A percentile compares a stretch with the other conserved stretches of the same genome.
Conservation (phyloP, 2,888 invertebrate species). For the Dinocampus coccinellae region DNA sequence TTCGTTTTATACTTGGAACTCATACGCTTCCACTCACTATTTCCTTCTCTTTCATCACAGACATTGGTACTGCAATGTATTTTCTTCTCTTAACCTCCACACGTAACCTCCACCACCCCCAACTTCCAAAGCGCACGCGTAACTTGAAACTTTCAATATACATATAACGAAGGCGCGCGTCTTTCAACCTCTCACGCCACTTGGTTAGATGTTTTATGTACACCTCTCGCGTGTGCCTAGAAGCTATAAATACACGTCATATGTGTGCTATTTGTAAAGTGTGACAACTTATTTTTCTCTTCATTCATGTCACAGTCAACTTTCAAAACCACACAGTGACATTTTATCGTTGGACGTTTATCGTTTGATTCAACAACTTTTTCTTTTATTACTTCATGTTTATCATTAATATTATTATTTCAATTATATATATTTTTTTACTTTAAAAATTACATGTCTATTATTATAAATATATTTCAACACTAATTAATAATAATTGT, state of each 20-base stretch:
- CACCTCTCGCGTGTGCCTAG: background rate
- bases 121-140: background rate
- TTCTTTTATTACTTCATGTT: background rate
- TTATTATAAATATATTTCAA: too few relatives aligned
- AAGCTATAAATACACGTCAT: background rate
- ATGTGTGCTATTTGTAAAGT: background rate
- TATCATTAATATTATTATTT: background rate
- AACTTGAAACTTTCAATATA: background rate
- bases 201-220: background rate
- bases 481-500: background rate
- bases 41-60: background rate
- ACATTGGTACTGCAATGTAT: background rate
- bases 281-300: background rate
- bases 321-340: background rate
- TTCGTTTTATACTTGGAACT: constrained; percentile 12
- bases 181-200: background rate
- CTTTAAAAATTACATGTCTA: too few relatives aligned
- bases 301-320: background rate
- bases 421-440: too few relatives aligned
- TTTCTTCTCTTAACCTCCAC: background rate
- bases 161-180: background rate
- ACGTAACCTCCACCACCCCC: background rate
- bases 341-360: background rate
- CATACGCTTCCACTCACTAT: background rate
- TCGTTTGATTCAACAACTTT: background rate